Conservation (phyloP, 53 echinoderm and acorn worm genomes). For the Paelopatides confundens region DNA sequence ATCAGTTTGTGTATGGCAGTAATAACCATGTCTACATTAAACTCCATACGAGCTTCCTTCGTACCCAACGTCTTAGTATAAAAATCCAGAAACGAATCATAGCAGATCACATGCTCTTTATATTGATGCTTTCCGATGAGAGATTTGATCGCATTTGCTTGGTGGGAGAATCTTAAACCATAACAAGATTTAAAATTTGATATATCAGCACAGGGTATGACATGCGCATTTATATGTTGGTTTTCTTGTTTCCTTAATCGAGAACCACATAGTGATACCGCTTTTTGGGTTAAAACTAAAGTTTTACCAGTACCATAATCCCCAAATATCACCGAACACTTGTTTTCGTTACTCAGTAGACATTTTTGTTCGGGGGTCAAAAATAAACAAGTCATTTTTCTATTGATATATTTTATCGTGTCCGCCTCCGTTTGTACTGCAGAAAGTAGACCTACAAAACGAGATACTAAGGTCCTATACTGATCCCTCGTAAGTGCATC, state of each 20-base stretch:
- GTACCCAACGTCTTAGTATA: neutral
- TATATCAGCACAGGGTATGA: constrained; percentile 18
- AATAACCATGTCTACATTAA: neutral
- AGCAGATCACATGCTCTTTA: neutral
- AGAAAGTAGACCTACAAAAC: neutral
- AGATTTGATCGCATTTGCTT: neutral
- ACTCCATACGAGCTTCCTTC: neutral
- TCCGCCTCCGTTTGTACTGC: neutral
- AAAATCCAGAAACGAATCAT: constrained; percentile 16
- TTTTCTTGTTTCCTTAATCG: neutral
- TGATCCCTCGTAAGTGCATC: neutral
- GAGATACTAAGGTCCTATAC: neutral
- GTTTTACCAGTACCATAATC: neutral
- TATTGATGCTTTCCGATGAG: neutral
- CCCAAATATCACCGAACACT: neutral
- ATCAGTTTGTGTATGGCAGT: neutral
- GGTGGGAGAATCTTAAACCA: neutral
- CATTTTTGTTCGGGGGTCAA: neutral
- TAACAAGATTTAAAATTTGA: constrained; percentile 30
- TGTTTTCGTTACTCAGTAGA: neutral
- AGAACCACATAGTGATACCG: neutral
- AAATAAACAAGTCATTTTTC: constrained; percentile 5
- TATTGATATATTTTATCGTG: neutral
- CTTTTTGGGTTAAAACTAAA: neutral
- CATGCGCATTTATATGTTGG: neutral